Evolutionary conservation across 2,113 vertebrate genomes (phyloP).

Genomic region (Platycercus adscitus): DNA sequence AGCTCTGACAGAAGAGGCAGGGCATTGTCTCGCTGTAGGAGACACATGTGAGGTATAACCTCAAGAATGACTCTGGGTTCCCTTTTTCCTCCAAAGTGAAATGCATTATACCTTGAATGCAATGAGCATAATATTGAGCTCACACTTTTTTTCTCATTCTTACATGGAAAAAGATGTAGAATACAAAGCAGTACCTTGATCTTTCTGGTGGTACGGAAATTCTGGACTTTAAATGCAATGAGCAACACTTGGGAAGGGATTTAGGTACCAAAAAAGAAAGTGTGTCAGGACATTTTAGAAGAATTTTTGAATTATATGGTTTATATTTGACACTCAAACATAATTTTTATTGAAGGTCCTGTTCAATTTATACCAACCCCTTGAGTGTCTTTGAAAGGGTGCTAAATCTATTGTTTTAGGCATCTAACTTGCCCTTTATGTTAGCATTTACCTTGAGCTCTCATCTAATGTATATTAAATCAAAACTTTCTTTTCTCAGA

Average conservation of each 20-base stretch:
- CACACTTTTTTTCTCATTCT: neutral
- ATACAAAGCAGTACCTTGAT: neutral
- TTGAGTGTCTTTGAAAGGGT: neutral
- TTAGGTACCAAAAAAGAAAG: neutral
- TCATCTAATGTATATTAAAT: neutral
- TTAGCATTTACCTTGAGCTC: neutral
- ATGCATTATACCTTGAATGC: fast-evolving
- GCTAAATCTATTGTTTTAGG: neutral
- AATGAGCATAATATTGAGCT: neutral
- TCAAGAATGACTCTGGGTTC: fast-evolving
- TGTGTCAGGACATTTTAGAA: neutral
- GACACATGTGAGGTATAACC: neutral
- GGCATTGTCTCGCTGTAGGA: neutral
- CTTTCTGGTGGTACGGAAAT: neutral
- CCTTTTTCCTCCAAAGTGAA: neutral
- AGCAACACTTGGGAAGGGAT: neutral
- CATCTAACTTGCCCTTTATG: neutral
- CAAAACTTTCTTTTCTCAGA: neutral
- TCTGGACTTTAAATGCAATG: neutral
- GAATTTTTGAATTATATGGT: neutral
- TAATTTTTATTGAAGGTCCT: neutral
- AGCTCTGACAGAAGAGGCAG: neutral
- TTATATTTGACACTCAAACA: fast-evolving
- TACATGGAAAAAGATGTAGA: fast-evolving
- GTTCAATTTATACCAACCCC: neutral